Conservation (phyloP, 2,113 vertebrate species). For the Pangasianodon gigas region DNA sequence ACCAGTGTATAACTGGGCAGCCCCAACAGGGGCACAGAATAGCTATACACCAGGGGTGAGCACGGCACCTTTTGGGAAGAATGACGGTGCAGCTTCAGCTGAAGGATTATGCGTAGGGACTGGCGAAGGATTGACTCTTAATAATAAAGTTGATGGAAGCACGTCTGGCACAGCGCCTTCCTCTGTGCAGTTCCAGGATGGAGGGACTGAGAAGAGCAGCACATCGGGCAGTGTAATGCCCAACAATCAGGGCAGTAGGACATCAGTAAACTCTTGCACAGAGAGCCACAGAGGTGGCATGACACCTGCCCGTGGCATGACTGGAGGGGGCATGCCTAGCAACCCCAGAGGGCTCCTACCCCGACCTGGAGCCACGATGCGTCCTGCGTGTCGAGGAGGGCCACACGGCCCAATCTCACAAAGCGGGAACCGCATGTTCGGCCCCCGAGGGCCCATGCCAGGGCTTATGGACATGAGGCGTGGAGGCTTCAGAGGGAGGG, state of each 20-base stretch:
- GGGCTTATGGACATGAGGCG: slow-evolving; percentile 66
- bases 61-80: slow-evolving; percentile 43
- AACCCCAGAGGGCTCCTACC: slow-evolving; percentile 50
- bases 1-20: slow-evolving; percentile 32
- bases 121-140: slow-evolving; percentile 1
- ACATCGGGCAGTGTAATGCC: slow-evolving; percentile 54
- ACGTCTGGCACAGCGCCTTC: neutral
- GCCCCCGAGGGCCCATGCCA: slow-evolving; percentile 61
- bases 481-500: slow-evolving; percentile 69
- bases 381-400: slow-evolving; percentile 39
- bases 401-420: neutral
- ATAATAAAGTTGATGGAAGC: neutral
- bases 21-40: slow-evolving; percentile 54
- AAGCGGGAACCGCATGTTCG: slow-evolving; percentile 49
- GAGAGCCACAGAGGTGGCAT: slow-evolving; percentile 57
- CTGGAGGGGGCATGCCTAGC: slow-evolving; percentile 34
- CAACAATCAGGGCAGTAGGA: slow-evolving; percentile 64
- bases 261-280: slow-evolving; percentile 64
- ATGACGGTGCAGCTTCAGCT: slow-evolving; percentile 30
- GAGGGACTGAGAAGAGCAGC: slow-evolving; percentile 46
- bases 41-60: slow-evolving; percentile 53
- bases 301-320: slow-evolving; percentile 15
- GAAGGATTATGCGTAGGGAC: slow-evolving; percentile 19
- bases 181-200: slow-evolving; percentile 41
- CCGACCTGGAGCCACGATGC: slow-evolving; percentile 5